Conservation (phyloP, 2,113 vertebrate genomes). For the Narcine bancroftii region DNA sequence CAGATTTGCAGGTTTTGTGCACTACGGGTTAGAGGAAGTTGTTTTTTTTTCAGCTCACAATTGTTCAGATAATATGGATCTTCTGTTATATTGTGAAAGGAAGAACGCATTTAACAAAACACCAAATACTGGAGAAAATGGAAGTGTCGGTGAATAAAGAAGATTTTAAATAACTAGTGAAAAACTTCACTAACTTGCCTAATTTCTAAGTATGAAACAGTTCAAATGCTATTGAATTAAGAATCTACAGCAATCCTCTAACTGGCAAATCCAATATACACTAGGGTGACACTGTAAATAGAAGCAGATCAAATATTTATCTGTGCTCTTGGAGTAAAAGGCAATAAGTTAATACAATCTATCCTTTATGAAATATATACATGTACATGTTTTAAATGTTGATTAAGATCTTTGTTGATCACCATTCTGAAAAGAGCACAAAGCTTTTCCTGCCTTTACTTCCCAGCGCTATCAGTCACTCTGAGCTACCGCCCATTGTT, state of each 20-base stretch:
- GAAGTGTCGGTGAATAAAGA: not conserved
- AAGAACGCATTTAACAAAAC: not conserved
- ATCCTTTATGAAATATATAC: not conserved
- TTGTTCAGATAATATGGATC: not conserved
- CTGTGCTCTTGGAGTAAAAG: not conserved
- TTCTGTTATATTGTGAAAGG: not conserved
- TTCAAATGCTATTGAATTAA: not conserved
- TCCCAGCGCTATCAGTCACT: not conserved
- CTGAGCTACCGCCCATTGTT: not conserved
- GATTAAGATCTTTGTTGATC: not conserved
- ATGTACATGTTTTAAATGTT: not conserved
- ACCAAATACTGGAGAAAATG: not conserved
- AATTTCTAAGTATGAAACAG: not conserved
- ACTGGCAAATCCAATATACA: not conserved
- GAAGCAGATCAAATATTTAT: conserved; percentile 3
- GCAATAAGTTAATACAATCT: not conserved
- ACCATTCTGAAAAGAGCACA: not conserved
- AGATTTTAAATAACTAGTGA: not conserved
- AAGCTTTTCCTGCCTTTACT: not conserved
- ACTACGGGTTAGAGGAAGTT: not conserved
- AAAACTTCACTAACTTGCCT: not conserved
- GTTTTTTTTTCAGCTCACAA: not conserved
- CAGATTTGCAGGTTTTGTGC: not conserved
- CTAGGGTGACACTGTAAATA: not conserved
- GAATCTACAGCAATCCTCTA: not conserved